These are phyloP conservation scores for Aphaenogaster floridana DNA, from an alignment of 1,140 invertebrate genomes.

Conservation along the genomic window DNA sequence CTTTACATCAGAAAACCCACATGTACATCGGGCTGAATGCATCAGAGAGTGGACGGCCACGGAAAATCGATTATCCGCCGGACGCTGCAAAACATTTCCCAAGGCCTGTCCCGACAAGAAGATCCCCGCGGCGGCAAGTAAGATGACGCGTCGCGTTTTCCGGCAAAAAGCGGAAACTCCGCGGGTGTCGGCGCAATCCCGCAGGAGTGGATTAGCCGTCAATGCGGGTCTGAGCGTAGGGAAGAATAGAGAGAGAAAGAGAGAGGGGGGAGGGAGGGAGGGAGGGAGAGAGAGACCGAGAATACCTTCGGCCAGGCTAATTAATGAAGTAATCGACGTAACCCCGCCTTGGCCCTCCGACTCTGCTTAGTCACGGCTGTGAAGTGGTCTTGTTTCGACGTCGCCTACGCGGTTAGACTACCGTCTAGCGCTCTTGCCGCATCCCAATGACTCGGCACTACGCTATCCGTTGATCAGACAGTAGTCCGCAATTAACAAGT, in stretches of 20 bases:
- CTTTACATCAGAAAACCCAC: not conserved
- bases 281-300: not conserved
- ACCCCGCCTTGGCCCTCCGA: not conserved
- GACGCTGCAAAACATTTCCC: constrained; percentile 39
- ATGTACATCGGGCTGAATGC: not conserved
- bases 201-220: constrained; percentile 19
- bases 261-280: constrained; percentile 1
- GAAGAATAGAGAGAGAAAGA: constrained; percentile 1
- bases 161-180: constrained; percentile 28
- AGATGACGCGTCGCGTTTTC: constrained; percentile 41
- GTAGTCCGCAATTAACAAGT: constrained; percentile 57
- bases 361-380: constrained; percentile 50
- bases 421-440: constrained; percentile 16
- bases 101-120: constrained; percentile 12
- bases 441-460: constrained; percentile 51
- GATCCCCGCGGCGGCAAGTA: constrained; percentile 39
- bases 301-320: constrained; percentile 28
- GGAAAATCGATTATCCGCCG: constrained; percentile 44
- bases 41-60: not conserved
- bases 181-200: constrained; percentile 12
- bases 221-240: constrained; percentile 2
- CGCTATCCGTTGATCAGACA: constrained; percentile 50
- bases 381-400: constrained; percentile 59
- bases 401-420: constrained; percentile 43
- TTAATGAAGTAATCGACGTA: constrained; percentile 63